Conservation (phyloP, 1,140 invertebrate genomes). For the Dermatophagoides farinae region DNA sequence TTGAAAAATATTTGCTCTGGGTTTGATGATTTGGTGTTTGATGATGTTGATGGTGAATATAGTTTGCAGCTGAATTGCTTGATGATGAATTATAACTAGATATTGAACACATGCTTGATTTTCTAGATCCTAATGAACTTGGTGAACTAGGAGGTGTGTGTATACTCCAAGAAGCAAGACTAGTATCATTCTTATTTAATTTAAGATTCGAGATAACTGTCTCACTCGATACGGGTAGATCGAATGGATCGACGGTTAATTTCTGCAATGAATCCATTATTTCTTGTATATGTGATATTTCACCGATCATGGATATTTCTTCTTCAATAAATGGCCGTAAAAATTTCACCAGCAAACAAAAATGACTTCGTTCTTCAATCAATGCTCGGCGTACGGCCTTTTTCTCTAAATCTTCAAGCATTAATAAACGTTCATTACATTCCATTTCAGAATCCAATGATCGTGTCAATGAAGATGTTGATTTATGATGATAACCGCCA, state of each 20-base stretch:
- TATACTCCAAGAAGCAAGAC: conserved; percentile 12
- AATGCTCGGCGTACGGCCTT: conserved; percentile 67
- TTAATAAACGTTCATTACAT: conserved; percentile 43
- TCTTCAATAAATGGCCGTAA: conserved; percentile 58
- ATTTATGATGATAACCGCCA: neutral
- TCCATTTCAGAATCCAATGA: conserved; percentile 7
- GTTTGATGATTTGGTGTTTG: neutral
- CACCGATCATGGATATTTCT: conserved; percentile 42
- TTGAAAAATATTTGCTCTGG: conserved; percentile 2
- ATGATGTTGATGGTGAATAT: no score
- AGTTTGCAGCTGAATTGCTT: conserved; percentile 1
- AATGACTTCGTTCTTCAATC: conserved; percentile 75
- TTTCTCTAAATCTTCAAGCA: conserved; percentile 76
- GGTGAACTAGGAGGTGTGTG: conserved; percentile 40
- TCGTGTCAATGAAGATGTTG: conserved; percentile 2
- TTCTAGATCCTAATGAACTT: conserved; percentile 49
- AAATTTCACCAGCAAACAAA: conserved; percentile 72
- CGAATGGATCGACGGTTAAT: conserved; percentile 50
- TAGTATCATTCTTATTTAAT: conserved; percentile 11
- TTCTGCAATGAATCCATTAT: conserved; percentile 56
- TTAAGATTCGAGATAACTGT: conserved; percentile 40
- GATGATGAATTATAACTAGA: conserved; percentile 19
- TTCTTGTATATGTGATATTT: conserved; percentile 69
- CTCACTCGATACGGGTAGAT: conserved; percentile 56
- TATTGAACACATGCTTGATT: conserved; percentile 83